Base-by-base conservation (phyloP, 92 coral and sea anemone genomes). In the Porites rus region DNA sequence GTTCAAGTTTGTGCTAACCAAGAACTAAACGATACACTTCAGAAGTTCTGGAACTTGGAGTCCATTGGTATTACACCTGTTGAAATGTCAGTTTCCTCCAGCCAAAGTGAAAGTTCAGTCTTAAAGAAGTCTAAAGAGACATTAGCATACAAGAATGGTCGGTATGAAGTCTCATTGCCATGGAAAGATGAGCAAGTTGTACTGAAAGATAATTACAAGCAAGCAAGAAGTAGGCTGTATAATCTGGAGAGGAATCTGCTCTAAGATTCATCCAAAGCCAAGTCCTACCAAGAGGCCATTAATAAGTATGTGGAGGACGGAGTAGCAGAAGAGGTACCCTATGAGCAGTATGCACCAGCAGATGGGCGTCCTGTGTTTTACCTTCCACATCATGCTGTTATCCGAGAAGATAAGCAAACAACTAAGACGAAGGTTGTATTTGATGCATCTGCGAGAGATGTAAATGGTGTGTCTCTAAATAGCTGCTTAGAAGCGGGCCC, bases 371-470 rank as follows among this genome's bases (percentile, higher is more conserved):
- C 65, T 78, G 90, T 87, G 78, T 79, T 79, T 31, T 79, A 78
- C 43, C 72, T 79, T 8, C 86, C 90, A 25, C 85, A 78, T 63
- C 76, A 66, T 51, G 64, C 84, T 11, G 61, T 65, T 11, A 31
- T 51, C 58, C 61, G 84, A 65, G 86, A 79, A 31, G 79, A 79
- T n/a, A 60, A 72, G 66, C 79, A 65, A 72, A 86, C 74, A 67
- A 77, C 89, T n/a, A 86, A 78, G 62, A 78, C 89, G 0, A 68
- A 90, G 31, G 87, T 81, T 10, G 92, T 91, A 46, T 91, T 91
- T 65, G 94, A 91, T 64, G 59, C 87, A 14, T 83, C 94, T 0
- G 77, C 68, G 7, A 25, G 20, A 3, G 65, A 73, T 18, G 12
- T 86, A 1, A 62, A 46, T 65, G 92, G 84, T 10, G 54, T 59